phyloP scores from a whole-genome alignment of 2,888 invertebrate species.

The Leptodirus hochenwartii region DNA sequence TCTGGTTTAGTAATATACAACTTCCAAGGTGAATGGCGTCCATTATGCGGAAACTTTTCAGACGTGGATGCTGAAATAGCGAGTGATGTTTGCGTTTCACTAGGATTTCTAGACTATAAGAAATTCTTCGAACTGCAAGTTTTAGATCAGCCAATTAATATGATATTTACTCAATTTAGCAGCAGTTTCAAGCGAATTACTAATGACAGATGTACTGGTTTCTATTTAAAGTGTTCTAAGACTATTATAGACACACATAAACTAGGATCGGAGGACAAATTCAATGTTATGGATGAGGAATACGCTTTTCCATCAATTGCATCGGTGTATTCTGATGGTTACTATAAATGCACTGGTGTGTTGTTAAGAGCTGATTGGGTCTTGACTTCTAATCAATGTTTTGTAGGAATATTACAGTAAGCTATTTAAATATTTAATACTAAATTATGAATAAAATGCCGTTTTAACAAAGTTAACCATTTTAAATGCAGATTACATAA shows the following conservation, averaged over 20 bases:
- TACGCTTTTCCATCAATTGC: constrained; percentile 53
- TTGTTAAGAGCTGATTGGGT: constrained; percentile 50
- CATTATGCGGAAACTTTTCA: constrained; percentile 37
- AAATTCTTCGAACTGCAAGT: constrained; percentile 11
- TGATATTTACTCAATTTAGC: too few relatives aligned
- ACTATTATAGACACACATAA: constrained; percentile 15
- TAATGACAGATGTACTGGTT: constrained; percentile 29
- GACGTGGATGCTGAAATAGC: constrained; percentile 32
- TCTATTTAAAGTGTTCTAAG: constrained; percentile 35
- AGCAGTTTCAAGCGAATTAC: background rate
- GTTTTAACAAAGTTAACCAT: constrained; percentile 3
- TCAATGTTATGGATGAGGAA: constrained; percentile 9
- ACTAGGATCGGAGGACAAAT: constrained; percentile 8
- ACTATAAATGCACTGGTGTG: constrained; percentile 48
- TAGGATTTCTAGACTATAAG: constrained; percentile 40
- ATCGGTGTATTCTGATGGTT: constrained; percentile 50
- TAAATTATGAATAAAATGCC: too few relatives aligned
- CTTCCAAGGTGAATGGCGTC: constrained; percentile 42
- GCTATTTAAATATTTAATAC: constrained; percentile 11
- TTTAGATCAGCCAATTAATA: background rate
- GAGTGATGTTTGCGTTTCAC: constrained; percentile 39
- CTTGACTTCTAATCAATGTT: constrained; percentile 33
- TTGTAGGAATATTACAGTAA: constrained; percentile 26
- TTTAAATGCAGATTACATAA: constrained; percentile 29
- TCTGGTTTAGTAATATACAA: constrained; percentile 46